Conservation (phyloP, 2,113 vertebrate species). For the Coptodon rendalli region DNA sequence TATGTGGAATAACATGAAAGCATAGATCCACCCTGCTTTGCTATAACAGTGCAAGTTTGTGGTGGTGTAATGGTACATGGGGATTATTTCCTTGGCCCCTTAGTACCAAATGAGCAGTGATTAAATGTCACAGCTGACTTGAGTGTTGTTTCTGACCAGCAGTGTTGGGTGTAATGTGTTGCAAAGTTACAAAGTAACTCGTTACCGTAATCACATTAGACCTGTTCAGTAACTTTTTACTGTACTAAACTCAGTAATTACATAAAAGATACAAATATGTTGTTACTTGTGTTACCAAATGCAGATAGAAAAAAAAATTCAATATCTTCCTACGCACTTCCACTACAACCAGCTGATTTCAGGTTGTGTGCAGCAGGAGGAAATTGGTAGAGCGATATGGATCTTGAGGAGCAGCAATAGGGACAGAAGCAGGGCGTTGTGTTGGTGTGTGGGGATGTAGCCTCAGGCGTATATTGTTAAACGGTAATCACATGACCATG, state of each 20-base stretch:
- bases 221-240: neutral
- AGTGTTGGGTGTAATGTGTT: neutral
- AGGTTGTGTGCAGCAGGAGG: neutral
- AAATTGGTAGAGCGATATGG: neutral
- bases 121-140: neutral
- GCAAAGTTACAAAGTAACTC: neutral
- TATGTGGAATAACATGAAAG: neutral
- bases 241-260: neutral
- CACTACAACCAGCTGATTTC: neutral
- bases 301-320: neutral
- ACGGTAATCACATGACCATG: neutral
- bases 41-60: neutral
- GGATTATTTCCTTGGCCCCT: neutral
- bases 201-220: neutral
- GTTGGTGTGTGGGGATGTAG: neutral
- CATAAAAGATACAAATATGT: neutral
- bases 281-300: neutral
- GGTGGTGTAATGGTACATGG: neutral
- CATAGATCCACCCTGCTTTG: neutral
- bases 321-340: neutral
- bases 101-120: neutral
- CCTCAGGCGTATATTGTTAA: neutral
- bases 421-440: neutral
- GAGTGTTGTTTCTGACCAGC: neutral
- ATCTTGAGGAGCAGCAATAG: neutral